phyloP scores from a whole-genome alignment of 1,140 invertebrate species.

The Macrosteles quadrilineatus region DNA sequence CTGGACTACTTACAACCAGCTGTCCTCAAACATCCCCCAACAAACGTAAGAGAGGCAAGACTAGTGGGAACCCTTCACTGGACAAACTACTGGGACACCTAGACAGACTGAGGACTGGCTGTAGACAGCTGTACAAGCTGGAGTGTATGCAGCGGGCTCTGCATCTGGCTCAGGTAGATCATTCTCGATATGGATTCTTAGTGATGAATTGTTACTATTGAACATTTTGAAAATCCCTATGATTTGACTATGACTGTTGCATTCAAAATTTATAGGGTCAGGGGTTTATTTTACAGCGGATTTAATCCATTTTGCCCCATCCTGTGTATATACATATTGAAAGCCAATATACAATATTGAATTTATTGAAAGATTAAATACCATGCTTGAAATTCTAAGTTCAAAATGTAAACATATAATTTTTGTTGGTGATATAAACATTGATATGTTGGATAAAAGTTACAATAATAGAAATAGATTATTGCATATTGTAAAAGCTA shows the following conservation, averaged over 20 bases:
- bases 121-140: slow-evolving; percentile 68
- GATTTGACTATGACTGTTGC: slow-evolving; percentile 16
- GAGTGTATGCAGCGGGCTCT: slow-evolving; percentile 90
- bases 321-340: too few species aligned
- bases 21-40: slow-evolving; percentile 79
- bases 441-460: too few species aligned
- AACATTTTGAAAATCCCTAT: slow-evolving; percentile 5
- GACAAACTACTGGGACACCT: slow-evolving; percentile 89
- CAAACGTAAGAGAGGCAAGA: slow-evolving; percentile 77
- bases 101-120: slow-evolving; percentile 82
- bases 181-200: background rate
- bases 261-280: slow-evolving; percentile 23
- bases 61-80: slow-evolving; percentile 60
- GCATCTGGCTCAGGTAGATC: slow-evolving; percentile 67
- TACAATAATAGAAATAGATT: too few species aligned
- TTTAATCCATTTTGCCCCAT: too few species aligned
- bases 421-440: too few species aligned
- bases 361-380: too few species aligned
- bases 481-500: too few species aligned
- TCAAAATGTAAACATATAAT: too few species aligned
- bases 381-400: too few species aligned
- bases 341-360: too few species aligned
- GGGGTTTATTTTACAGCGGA: too few species aligned
- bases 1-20: slow-evolving; percentile 71
- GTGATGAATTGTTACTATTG: background rate